phyloP scores from a whole-genome alignment of 2,797 vertebrate genomes.

The Propithecus deckenii region DNA sequence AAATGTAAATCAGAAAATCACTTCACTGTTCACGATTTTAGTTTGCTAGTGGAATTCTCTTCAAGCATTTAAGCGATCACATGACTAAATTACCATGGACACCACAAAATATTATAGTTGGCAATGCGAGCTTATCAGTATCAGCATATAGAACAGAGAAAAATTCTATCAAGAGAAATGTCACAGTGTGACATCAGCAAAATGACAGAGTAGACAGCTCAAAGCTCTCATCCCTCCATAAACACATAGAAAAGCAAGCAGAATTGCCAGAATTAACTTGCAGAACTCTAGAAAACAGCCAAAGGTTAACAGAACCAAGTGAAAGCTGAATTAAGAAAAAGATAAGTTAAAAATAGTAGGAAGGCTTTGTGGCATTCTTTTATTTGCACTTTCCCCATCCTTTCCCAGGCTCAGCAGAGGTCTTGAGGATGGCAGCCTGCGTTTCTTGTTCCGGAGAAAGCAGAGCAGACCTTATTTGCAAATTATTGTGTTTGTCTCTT shows the following conservation, averaged over 20 bases:
- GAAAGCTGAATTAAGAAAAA: not conserved
- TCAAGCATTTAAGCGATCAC: not conserved
- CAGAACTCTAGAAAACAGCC: not conserved
- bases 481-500: not conserved
- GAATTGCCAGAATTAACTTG: not conserved
- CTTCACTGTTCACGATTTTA: not conserved
- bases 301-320: not conserved
- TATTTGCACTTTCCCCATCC: not conserved
- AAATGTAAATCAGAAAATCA: not conserved
- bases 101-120: not conserved
- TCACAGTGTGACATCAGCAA: not conserved
- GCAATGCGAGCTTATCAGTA: not conserved
- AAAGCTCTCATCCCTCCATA: not conserved
- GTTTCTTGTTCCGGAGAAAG: not conserved
- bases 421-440: not conserved
- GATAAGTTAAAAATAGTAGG: not conserved
- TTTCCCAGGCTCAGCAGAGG: not conserved
- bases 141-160: not conserved
- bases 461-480: not conserved
- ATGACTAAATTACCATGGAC: not conserved
- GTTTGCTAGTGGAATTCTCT: not conserved
- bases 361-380: not conserved
- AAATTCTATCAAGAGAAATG: not conserved
- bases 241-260: not conserved
- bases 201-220: not conserved